Percentiles rank a stretch among this genome's conserved stretches.
Conservation (phyloP, 1,140 invertebrate genomes). For the Acromyrmex heyeri region DNA sequence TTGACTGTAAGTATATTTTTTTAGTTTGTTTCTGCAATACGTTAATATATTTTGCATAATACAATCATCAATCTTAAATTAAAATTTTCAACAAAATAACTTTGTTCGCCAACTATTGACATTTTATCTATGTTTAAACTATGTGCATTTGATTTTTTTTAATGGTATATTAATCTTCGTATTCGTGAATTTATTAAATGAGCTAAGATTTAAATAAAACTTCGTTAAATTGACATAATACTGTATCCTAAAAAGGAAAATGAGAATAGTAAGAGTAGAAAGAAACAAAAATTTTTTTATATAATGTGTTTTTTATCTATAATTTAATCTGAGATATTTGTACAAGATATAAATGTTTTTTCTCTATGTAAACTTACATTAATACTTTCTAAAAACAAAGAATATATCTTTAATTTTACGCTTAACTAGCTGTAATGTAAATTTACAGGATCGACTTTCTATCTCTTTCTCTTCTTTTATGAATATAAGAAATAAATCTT, state of each 20-base stretch:
- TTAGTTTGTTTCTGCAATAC: conserved; percentile 1
- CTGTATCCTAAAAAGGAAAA: background rate
- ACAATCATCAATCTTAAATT: background rate
- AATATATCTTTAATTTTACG: conserved; percentile 10
- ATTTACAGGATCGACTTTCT: conserved; percentile 14
- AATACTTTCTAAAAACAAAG: background rate
- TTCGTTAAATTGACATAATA: conserved; percentile 5
- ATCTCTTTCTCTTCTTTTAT: conserved; percentile 33
- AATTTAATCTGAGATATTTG: conserved; percentile 20
- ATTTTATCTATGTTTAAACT: conserved; percentile 8
- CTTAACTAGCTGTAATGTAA: conserved; percentile 39
- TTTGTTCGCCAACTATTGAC: conserved; percentile 11
- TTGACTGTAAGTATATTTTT: conserved; percentile 64
- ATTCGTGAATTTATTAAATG: conserved; percentile 6
- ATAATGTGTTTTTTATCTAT: conserved; percentile 18
- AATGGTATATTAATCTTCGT: conserved; percentile 16
- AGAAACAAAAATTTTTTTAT: background rate
- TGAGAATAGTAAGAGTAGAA: conserved; percentile 1
- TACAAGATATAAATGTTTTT: background rate
- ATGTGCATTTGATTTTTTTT: conserved; percentile 5
- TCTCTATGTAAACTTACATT: conserved; percentile 22
- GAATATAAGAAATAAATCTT: conserved; percentile 14
- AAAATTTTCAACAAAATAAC: background rate
- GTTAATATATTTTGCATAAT: conserved; percentile 26
- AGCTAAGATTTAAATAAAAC: background rate